Percentiles rank a stretch among this genome's conserved stretches.
phyloP scores from a whole-genome alignment of 2,888 invertebrate genomes.

The Notocelia uddmanniana region DNA sequence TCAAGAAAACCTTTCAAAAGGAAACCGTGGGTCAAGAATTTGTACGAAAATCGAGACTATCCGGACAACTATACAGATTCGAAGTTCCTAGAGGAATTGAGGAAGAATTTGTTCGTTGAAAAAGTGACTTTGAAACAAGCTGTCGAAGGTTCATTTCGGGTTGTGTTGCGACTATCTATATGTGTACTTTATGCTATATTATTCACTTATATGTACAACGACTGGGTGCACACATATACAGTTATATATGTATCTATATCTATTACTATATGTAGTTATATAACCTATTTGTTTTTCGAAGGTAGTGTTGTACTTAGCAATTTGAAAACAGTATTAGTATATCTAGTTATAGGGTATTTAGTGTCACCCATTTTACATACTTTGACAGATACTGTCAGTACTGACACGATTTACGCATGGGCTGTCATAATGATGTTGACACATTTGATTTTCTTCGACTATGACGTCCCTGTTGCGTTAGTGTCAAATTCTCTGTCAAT shows the following conservation, averaged over 20 bases:
- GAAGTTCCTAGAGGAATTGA: constrained; percentile 93
- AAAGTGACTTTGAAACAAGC: constrained; percentile 90
- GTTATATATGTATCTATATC: constrained; percentile 86
- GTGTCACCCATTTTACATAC: constrained; percentile 97
- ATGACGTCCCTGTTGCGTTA: constrained; percentile 94
- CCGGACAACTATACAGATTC: constrained; percentile 97
- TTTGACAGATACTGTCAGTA: constrained; percentile 97
- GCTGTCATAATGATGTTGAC: constrained; percentile 94
- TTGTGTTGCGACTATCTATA: constrained; percentile 93
- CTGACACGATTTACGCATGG: constrained; percentile 98
- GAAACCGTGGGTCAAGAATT: constrained; percentile 93
- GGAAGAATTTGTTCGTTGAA: constrained; percentile 92
- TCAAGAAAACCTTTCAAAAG: constrained; percentile 60
- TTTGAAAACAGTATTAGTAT: constrained; percentile 92
- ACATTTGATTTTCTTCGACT: constrained; percentile 97
- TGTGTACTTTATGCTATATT: constrained; percentile 90
- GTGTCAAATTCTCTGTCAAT: constrained; percentile 96
- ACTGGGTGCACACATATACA: constrained; percentile 87
- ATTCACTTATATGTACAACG: constrained; percentile 90
- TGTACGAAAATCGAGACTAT: constrained; percentile 94
- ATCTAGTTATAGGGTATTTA: constrained; percentile 94
- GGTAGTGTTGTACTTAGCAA: constrained; percentile 82
- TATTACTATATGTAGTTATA: constrained; percentile 87
- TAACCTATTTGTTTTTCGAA: constrained; percentile 81
- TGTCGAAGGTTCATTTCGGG: constrained; percentile 90